Percentiles rank a stretch among this genome's conserved stretches.
These are phyloP conservation scores for Melinaea menophilus DNA, from an alignment of 2,888 invertebrate species.

Conservation along the genomic window DNA sequence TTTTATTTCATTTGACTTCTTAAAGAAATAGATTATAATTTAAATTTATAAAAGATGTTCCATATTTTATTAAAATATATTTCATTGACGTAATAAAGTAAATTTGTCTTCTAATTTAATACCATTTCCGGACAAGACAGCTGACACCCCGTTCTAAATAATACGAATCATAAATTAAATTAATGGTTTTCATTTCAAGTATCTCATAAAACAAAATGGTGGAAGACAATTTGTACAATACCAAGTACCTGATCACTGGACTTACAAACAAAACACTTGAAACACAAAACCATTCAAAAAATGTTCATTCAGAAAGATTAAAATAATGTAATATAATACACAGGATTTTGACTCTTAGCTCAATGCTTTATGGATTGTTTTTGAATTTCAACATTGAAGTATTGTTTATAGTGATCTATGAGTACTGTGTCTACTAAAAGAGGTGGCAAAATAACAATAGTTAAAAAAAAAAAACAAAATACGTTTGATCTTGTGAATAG, in stretches of 20 bases:
- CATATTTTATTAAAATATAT: too few species aligned
- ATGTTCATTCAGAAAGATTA: conserved; percentile 2
- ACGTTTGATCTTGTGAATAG: too few species aligned
- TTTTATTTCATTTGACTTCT: too few species aligned
- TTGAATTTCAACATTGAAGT: not conserved
- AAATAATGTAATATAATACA: conserved; percentile 4
- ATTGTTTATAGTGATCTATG: not conserved
- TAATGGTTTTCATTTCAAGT: conserved; percentile 14
- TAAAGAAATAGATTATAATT: too few species aligned
- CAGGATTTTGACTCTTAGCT: not conserved
- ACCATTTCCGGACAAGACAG: conserved; percentile 2
- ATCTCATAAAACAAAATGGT: conserved; percentile 11
- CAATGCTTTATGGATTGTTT: not conserved
- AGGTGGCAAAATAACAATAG: conserved; percentile 4
- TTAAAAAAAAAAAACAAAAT: not conserved
- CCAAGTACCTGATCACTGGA: conserved; percentile 19
- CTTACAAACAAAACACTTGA: conserved; percentile 14
- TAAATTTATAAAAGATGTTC: too few species aligned
- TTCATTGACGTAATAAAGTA: not conserved
- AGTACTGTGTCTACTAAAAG: not conserved
- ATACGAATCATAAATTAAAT: not conserved
- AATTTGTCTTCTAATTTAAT: not conserved
- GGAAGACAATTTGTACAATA: conserved; percentile 18
- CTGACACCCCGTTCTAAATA: not conserved
- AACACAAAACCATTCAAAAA: conserved; percentile 13